Percentiles rank a stretch among this genome's conserved stretches.
phyloP scores from a whole-genome alignment of 2,888 invertebrate species.

The Hetaerina titia region DNA sequence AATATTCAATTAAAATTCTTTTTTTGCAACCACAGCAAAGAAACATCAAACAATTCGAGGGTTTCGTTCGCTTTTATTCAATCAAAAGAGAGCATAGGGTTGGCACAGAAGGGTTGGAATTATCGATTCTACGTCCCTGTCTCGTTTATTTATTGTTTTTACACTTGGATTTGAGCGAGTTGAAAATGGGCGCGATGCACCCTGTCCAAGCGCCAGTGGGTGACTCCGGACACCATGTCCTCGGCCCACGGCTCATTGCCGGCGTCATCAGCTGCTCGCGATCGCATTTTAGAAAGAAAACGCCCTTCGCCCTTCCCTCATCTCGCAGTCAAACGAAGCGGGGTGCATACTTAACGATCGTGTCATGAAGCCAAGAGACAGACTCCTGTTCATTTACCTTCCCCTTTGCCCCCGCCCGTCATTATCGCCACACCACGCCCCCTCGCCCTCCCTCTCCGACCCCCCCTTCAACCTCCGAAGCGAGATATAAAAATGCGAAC shows the following conservation, averaged over 20 bases:
- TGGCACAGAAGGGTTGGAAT: too few relatives aligned
- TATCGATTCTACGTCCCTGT: too few relatives aligned
- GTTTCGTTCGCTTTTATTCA: too few relatives aligned
- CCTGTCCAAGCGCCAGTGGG: neutral
- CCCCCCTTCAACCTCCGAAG: neutral
- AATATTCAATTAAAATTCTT: too few relatives aligned
- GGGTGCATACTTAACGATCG: neutral
- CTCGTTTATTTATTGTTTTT: too few relatives aligned
- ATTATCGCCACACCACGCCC: neutral
- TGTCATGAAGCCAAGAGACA: neutral
- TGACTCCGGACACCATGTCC: neutral
- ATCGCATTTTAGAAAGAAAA: neutral
- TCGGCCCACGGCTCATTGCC: neutral
- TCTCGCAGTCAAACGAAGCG: neutral
- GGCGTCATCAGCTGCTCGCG: neutral
- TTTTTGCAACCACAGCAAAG: too few relatives aligned
- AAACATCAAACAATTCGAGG: too few relatives aligned
- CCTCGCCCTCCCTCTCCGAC: neutral
- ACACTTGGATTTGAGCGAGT: too few relatives aligned
- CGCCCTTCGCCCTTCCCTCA: neutral
- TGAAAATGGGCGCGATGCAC: too few relatives aligned
- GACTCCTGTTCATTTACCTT: constrained; percentile 19
- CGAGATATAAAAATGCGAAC: neutral
- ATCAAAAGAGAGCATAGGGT: too few relatives aligned
- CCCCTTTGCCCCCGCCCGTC: neutral